Percentiles rank a stretch among this genome's conserved stretches.
Conservation (phyloP, 2,113 vertebrate species). For the Condylura cristata region DNA sequence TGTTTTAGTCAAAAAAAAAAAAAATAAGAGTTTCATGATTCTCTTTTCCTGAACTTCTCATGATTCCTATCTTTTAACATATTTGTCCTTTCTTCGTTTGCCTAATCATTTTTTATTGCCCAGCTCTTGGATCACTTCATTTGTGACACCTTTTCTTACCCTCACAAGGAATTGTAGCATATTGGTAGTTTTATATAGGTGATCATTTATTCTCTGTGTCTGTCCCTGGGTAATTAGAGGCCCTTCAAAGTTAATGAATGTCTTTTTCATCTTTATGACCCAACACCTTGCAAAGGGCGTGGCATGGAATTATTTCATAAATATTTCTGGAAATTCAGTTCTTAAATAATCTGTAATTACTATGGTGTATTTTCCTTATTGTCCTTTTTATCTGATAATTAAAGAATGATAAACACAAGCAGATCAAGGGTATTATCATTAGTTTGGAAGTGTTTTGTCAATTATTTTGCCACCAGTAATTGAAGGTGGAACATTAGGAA, state of each 20-base stretch:
- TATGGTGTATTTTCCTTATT: background rate
- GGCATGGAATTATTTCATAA: constrained; percentile 23
- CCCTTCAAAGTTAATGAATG: background rate
- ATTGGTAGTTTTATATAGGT: background rate
- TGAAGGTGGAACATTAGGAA: background rate
- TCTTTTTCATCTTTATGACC: background rate
- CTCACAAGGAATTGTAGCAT: rapidly evolving
- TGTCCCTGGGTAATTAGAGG: background rate
- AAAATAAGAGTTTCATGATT: background rate
- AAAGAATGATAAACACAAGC: background rate
- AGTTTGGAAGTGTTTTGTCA: constrained; percentile 23
- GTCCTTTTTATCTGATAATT: background rate
- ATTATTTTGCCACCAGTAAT: constrained; percentile 8
- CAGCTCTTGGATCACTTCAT: background rate
- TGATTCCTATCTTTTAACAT: background rate
- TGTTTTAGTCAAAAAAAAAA: too few relatives aligned
- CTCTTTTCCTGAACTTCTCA: background rate
- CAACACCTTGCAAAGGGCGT: background rate
- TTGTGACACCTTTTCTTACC: background rate
- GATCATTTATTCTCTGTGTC: background rate
- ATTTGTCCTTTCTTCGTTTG: background rate
- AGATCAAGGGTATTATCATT: background rate
- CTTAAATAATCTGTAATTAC: background rate
- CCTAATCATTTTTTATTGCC: background rate
- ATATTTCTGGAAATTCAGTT: background rate